A percentile compares a stretch with the other conserved stretches of the same genome.
Conservation (phyloP, 2,888 invertebrate genomes). For the Mystacides longicornis region DNA sequence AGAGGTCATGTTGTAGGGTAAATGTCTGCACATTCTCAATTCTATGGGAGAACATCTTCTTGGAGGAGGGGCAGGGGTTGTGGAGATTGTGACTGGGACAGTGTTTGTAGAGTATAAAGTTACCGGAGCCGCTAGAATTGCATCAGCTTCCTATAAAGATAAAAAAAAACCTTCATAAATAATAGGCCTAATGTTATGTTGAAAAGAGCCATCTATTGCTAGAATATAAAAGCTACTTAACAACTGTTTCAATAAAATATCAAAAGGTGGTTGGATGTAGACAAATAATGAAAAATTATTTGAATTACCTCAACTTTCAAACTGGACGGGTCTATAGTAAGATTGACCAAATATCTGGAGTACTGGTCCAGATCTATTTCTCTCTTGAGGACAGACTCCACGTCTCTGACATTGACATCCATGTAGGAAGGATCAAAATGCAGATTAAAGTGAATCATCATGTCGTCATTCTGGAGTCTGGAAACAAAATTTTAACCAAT, state of each 20-base stretch:
- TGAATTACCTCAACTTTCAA: slow-evolving; percentile 55
- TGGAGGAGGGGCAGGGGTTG: slow-evolving; percentile 52
- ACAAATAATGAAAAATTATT: background rate
- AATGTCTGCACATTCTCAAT: slow-evolving; percentile 60
- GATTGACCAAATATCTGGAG: slow-evolving; percentile 53
- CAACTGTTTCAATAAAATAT: too few relatives aligned
- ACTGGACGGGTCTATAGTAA: slow-evolving; percentile 58
- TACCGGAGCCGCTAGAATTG: slow-evolving; percentile 42
- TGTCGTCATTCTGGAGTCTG: slow-evolving; percentile 61
- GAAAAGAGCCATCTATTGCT: background rate
- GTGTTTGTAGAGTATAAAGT: slow-evolving; percentile 40
- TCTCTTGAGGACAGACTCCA: slow-evolving; percentile 56
- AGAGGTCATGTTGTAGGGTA: slow-evolving; percentile 72
- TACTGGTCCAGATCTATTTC: slow-evolving; percentile 46
- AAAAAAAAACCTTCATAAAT: slow-evolving; percentile 17
- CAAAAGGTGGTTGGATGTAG: background rate
- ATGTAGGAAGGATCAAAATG: slow-evolving; percentile 73
- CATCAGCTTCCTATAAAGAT: slow-evolving; percentile 41
- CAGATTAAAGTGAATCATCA: slow-evolving; percentile 79
- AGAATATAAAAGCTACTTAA: too few relatives aligned
- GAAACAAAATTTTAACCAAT: too few relatives aligned
- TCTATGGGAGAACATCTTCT: slow-evolving; percentile 62
- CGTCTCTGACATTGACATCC: slow-evolving; percentile 57
- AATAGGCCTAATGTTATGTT: background rate
- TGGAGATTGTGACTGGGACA: slow-evolving; percentile 36